Evolutionary conservation across 2,113 vertebrate genomes (phyloP), one percentile per base, ranked within the genome.

Genomic region (Spea multiplicata): DNA sequence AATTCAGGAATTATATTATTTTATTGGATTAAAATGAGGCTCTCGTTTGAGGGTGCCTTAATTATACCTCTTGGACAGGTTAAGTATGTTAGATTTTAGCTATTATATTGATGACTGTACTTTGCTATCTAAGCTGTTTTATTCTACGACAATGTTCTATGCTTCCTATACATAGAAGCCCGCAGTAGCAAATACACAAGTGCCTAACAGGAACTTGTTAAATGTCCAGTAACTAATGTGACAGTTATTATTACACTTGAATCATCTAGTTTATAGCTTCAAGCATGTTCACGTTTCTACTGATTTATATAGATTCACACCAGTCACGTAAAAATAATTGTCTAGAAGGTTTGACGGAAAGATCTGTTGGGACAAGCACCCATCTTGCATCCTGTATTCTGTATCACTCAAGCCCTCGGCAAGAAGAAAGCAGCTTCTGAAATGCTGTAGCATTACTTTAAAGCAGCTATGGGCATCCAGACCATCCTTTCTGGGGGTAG

Each of bases 211-310:
- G 4, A 64, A 6, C 16, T 64, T 17, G 61, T 64, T 64, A 64
- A 17, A 64, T 64, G 61, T 59, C 55, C 61, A 64, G 61, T 30
- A 64, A 17, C 61, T 64, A 64, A 64, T 59, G 14, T 59, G 55
- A 59, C 55, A 59, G 55, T 59, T 59, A 59, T 9, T 59, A 59
- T 59, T 59, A 59, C 30, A 30, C 30, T 30, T 30, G 30, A 30
- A 13, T 59, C 55, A 59, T 59, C 14, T 13, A 53, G 14, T 13
- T 13, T 59, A 59, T 59, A 59, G 14, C 10, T 13, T 9, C 55
- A 59, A 59, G 2, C 55, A 59, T 59, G 55, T 59, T 59, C 14
- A 59, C 55, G 14, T 13, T 59, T 59, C 9, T 59, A 59, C 10
- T 1, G 55, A 9, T 59, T 59, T 59, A 13, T 59, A 13, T 59